Evolutionary conservation across 2,888 invertebrate genomes (phyloP).

Genomic region (Nomada flava): DNA sequence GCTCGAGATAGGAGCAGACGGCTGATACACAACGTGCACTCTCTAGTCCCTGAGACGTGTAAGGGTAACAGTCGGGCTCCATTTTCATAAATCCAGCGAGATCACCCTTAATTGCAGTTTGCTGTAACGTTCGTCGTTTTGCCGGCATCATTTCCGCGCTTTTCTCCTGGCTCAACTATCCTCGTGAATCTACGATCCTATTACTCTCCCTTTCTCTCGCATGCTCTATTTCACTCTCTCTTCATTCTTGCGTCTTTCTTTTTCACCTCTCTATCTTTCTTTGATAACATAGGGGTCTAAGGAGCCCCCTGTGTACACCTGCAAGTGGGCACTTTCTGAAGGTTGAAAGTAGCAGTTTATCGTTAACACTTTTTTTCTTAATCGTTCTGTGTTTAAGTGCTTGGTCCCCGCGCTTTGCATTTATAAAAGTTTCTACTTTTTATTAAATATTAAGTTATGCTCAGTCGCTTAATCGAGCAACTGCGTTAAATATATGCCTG

Average conservation of each 20-base stretch:
- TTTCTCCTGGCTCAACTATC: background rate
- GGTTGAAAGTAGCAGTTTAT: too few relatives aligned
- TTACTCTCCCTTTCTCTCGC: too few relatives aligned
- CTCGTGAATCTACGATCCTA: background rate
- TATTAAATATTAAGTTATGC: too few relatives aligned
- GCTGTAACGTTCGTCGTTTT: conserved; percentile 67
- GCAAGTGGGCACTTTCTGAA: too few relatives aligned
- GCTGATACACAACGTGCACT: background rate
- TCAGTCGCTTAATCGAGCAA: too few relatives aligned
- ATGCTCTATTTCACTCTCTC: background rate
- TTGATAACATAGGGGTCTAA: background rate
- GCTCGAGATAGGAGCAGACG: background rate
- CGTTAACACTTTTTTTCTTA: too few relatives aligned
- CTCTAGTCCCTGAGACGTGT: background rate
- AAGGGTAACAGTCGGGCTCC: conserved; percentile 44
- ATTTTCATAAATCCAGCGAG: conserved; percentile 76
- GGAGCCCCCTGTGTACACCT: too few relatives aligned
- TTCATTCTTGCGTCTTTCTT: background rate
- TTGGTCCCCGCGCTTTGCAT: too few relatives aligned
- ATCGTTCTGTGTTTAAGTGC: too few relatives aligned
- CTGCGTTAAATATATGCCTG: too few relatives aligned
- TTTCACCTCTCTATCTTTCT: background rate
- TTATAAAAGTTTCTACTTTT: too few relatives aligned
- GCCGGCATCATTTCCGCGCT: background rate
- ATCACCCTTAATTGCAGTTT: conserved; percentile 77